Evolutionary conservation across 1,140 invertebrate genomes (phyloP).

Genomic region (Asbolus verrucosus): DNA sequence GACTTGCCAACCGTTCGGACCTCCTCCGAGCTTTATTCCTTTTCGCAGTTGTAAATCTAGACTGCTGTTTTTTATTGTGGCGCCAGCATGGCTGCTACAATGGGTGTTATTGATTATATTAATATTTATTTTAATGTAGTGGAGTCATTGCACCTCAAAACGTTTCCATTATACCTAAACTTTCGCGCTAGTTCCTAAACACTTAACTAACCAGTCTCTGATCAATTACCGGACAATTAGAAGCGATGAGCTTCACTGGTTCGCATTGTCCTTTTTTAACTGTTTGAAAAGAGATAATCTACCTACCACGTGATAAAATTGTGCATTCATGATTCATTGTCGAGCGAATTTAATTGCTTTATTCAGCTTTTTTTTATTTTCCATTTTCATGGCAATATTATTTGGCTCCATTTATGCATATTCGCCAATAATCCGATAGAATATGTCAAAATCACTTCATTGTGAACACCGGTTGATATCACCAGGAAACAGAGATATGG

Average conservation of each 20-base stretch:
- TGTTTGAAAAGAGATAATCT: too few species aligned
- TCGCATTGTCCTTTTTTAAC: too few species aligned
- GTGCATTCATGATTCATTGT: too few species aligned
- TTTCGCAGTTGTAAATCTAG: conserved; percentile 9
- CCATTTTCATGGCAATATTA: too few species aligned
- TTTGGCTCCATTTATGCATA: not conserved
- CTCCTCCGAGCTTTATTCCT: not conserved
- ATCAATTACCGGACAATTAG: not conserved
- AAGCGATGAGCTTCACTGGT: too few species aligned
- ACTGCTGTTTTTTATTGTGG: not conserved
- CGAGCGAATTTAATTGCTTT: too few species aligned
- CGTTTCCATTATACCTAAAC: conserved; percentile 13
- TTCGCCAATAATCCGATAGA: not conserved
- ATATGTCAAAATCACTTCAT: not conserved
- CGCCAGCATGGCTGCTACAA: conserved; percentile 4
- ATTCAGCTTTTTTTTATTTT: not conserved
- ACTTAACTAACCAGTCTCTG: too few species aligned
- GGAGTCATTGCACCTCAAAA: conserved; percentile 34
- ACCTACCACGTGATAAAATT: too few species aligned
- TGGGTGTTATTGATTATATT: conserved; percentile 38
- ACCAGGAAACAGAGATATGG: too few species aligned
- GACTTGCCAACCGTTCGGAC: conserved; percentile 3
- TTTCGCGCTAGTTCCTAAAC: not conserved
- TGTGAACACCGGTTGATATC: too few species aligned
- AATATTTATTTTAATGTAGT: conserved; percentile 43